Evolutionary conservation across 2,797 vertebrate genomes (phyloP).

Genomic region (Danio jaintianensis): DNA sequence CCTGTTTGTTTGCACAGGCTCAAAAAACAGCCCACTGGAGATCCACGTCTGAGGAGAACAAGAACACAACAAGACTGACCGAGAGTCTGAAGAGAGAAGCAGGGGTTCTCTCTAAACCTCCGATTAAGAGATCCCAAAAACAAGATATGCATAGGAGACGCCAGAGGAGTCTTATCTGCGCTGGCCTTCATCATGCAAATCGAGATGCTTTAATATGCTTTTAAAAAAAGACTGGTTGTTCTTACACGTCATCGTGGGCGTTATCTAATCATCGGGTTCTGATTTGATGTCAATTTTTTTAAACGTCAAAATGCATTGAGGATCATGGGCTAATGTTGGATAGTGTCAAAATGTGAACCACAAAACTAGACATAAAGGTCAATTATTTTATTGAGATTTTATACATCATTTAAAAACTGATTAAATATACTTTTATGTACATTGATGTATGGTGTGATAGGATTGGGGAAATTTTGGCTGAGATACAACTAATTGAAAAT

Average conservation of each 20-base stretch:
- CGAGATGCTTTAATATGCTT: not conserved
- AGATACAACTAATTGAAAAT: too few species aligned
- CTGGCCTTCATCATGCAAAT: not conserved
- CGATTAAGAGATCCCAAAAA: slow-evolving; percentile 52
- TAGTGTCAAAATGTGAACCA: too few species aligned
- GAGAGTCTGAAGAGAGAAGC: slow-evolving; percentile 39
- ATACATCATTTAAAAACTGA: too few species aligned
- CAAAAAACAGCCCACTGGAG: slow-evolving; percentile 35
- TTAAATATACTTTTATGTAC: too few species aligned
- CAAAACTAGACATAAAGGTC: too few species aligned
- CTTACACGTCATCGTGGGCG: slow-evolving; percentile 12
- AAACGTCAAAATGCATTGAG: too few species aligned
- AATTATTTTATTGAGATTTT: too few species aligned
- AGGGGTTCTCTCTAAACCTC: slow-evolving; percentile 30
- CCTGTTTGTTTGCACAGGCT: slow-evolving; percentile 52
- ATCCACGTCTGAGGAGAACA: slow-evolving; percentile 45
- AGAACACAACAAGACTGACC: slow-evolving; percentile 35
- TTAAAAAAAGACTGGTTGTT: not conserved
- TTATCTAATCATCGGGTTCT: slow-evolving; percentile 36
- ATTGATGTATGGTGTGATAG: too few species aligned
- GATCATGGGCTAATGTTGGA: too few species aligned
- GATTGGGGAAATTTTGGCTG: too few species aligned
- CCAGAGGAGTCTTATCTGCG: slow-evolving; percentile 29
- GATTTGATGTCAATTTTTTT: too few species aligned
- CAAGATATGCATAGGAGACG: slow-evolving; percentile 57